phyloP scores from a whole-genome alignment of 1,140 invertebrate genomes.

The Drosophila parvula region DNA sequence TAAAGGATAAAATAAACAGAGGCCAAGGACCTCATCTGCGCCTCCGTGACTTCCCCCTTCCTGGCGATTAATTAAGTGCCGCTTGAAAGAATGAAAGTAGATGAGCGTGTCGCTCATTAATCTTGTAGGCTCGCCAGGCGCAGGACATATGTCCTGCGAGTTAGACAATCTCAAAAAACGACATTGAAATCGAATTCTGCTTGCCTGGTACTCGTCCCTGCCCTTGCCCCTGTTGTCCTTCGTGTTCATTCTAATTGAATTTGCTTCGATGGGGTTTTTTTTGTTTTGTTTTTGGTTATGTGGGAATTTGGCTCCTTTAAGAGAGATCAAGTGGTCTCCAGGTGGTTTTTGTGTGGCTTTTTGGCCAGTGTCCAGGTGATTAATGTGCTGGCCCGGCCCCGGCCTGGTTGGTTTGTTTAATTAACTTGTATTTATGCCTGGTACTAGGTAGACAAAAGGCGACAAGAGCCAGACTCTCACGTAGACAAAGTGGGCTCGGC shows the following conservation, averaged over 20 bases:
- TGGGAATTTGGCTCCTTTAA: constrained; percentile 7
- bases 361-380: constrained; percentile 67
- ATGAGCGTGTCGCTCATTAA: constrained; percentile 76
- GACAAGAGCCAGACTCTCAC: constrained; percentile 18
- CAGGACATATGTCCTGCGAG: constrained; percentile 52
- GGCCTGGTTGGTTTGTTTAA: constrained; percentile 62
- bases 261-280: constrained; percentile 14
- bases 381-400: constrained; percentile 60
- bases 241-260: constrained; percentile 71
- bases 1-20: neutral
- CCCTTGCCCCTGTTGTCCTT: neutral
- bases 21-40: constrained; percentile 14
- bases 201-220: neutral
- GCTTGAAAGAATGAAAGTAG: constrained; percentile 67
- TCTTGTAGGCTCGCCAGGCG: constrained; percentile 57
- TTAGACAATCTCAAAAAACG: constrained; percentile 30
- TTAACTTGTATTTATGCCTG: constrained; percentile 65
- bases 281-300: neutral
- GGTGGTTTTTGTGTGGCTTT: constrained; percentile 29
- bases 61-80: constrained; percentile 67
- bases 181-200: constrained; percentile 44
- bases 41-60: constrained; percentile 8
- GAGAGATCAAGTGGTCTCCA: constrained; percentile 38
- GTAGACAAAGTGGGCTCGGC: constrained; percentile 1
- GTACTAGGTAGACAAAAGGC: constrained; percentile 13